phyloP scores from a whole-genome alignment of 2,888 invertebrate species.

The Synergus umbraculus region DNA sequence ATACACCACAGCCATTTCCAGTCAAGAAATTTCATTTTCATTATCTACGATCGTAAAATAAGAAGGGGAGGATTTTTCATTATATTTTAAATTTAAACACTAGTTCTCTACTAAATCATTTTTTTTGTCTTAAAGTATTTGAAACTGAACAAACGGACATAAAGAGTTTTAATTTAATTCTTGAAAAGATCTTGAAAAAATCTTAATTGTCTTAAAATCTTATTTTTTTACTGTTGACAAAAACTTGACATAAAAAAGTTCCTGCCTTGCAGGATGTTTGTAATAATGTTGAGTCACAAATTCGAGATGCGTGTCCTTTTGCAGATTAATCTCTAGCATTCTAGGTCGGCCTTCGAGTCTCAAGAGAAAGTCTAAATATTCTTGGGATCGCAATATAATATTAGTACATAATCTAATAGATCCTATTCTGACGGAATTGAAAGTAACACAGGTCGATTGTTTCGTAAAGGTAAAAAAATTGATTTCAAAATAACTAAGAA shows the following conservation, averaged over 20 bases:
- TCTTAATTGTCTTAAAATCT: too few relatives aligned
- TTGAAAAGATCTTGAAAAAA: too few relatives aligned
- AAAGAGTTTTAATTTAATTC: too few relatives aligned
- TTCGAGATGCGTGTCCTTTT: not conserved
- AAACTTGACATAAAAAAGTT: too few relatives aligned
- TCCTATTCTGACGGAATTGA: not conserved
- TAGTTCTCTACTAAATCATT: too few relatives aligned
- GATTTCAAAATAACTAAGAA: not conserved
- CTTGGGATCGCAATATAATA: constrained; percentile 20
- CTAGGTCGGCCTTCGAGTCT: constrained; percentile 13
- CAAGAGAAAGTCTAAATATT: constrained; percentile 28
- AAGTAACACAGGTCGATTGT: not conserved
- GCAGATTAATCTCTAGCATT: constrained; percentile 8
- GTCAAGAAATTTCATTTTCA: not conserved
- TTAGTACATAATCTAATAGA: not conserved
- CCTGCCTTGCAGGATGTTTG: not conserved
- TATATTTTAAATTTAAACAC: not conserved
- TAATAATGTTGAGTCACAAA: not conserved
- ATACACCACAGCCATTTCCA: not conserved
- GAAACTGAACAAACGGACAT: too few relatives aligned
- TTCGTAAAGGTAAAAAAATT: not conserved
- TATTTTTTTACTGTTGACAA: too few relatives aligned
- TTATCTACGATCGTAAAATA: not conserved
- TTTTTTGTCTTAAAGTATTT: too few relatives aligned
- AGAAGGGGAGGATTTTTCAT: not conserved